Percentiles rank a stretch among this genome's conserved stretches.
phyloP scores from a whole-genome alignment of 2,888 invertebrate genomes.

The Pimpla rufipes region DNA sequence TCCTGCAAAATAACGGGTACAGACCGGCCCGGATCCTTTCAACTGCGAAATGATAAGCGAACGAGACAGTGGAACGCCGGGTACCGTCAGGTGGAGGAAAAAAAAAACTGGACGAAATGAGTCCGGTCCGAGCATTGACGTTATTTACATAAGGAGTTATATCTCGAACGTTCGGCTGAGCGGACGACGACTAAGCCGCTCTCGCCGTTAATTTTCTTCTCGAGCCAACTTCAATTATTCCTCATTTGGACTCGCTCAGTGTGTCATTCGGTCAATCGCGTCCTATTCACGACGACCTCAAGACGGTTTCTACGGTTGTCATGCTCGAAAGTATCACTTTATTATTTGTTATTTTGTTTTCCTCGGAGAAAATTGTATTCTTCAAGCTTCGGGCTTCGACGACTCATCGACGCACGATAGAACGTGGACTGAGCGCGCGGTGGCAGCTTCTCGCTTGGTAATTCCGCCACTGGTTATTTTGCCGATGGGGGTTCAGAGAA shows the following conservation, averaged over 20 bases:
- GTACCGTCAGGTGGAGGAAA: neutral
- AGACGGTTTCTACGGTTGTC: constrained; percentile 17
- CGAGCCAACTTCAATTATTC: constrained; percentile 17
- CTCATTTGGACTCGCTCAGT: constrained; percentile 35
- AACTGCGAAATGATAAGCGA: constrained; percentile 63
- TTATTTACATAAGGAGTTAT: constrained; percentile 42
- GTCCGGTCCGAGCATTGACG: constrained; percentile 20
- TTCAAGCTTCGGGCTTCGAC: too few relatives aligned
- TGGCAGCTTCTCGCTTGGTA: too few relatives aligned
- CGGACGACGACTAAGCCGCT: constrained; percentile 3
- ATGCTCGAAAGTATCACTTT: neutral
- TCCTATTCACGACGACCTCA: constrained; percentile 7
- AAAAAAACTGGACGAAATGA: constrained; percentile 37
- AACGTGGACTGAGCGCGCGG: too few relatives aligned
- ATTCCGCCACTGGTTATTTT: too few relatives aligned
- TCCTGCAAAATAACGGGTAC: constrained; percentile 57
- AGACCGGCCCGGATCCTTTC: constrained; percentile 51
- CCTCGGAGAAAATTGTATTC: too few relatives aligned
- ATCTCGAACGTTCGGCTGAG: neutral
- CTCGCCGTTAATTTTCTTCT: constrained; percentile 3
- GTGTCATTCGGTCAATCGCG: constrained; percentile 46
- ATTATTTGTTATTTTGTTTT: neutral
- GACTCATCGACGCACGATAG: too few relatives aligned
- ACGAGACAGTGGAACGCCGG: constrained; percentile 21
- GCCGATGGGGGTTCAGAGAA: too few relatives aligned